phyloP scores from a whole-genome alignment of 2,797 vertebrate genomes.

The Helarctos malayanus region DNA sequence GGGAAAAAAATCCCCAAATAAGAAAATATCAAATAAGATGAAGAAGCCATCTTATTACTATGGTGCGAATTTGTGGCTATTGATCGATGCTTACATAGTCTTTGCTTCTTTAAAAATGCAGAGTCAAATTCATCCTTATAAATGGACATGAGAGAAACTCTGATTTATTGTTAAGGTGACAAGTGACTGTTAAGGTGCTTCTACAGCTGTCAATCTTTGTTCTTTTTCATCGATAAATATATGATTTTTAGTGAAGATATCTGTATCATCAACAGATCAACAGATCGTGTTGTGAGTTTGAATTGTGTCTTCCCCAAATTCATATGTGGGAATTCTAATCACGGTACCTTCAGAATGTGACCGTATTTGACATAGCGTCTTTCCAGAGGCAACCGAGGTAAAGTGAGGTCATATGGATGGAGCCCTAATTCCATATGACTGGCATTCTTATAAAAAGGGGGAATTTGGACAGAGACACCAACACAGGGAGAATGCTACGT shows the following conservation, averaged over 20 bases:
- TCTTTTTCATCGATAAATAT: neutral
- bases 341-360: neutral
- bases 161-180: neutral
- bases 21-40: constrained; percentile 16
- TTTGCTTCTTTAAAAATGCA: neutral
- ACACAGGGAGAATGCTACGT: neutral
- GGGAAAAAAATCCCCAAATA: neutral
- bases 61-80: neutral
- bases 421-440: neutral
- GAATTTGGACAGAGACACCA: neutral
- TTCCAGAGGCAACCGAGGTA: neutral
- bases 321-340: neutral
- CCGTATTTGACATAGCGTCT: neutral
- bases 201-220: neutral
- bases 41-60: neutral
- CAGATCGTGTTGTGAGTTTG: neutral
- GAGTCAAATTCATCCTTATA: neutral
- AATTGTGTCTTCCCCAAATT: neutral
- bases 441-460: neutral
- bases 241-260: neutral
- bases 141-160: neutral
- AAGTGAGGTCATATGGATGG: neutral
- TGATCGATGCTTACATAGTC: neutral
- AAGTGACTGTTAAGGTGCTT: neutral
- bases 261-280: neutral